Base-by-base conservation (phyloP, 2,797 vertebrate genomes). In the Australoheros facetus region DNA sequence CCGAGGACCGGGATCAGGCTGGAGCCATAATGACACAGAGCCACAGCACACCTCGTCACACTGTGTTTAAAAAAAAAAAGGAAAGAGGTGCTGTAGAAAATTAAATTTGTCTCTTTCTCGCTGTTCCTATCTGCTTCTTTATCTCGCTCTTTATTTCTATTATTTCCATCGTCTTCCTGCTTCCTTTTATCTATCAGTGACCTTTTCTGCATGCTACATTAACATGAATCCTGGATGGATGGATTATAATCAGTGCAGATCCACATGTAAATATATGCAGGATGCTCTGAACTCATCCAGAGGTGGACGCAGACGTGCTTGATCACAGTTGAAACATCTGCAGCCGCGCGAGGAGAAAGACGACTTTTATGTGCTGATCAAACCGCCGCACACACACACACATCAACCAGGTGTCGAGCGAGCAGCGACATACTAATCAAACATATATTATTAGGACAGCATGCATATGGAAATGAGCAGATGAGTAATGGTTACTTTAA, bases 61-160 rank as follows among this genome's bases (percentile, higher is more conserved):
- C 66, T 37, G 75, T 86, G 80, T 87, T 91, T 90, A 83, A 85
- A 85, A 78, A 53, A 71, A 26, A 81, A 74, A 72, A 10, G n/a
- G n/a, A 69, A 64, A 75, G 69, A 78, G 75, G 32, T 71, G 71
- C 79, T 85, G 0, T 6, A 73, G 59, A 34, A 85, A 88, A 88
- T 80, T 3, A 81, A 84, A 91, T 72, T 55, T 72, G 19, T 75
- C 69, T 83, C 54, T 73, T 48, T 56, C 45, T 42, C 28, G 73
- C 57, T 2, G 59, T 11, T n/a, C 34, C 56, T 75, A 53, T 84
- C 57, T 64, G 19, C 26, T 56, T 69, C 56, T 73, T 10, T 9
- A 56, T 84, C 57, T 72, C 30, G 2, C 45, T 59, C n/a, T 37
- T 13, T 13, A 55, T 64, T 32, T 5, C 23, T 23, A 11, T 60